These are phyloP conservation scores for Spea multiplicata DNA, from an alignment of 2,113 vertebrate species.

Conservation along the genomic window DNA sequence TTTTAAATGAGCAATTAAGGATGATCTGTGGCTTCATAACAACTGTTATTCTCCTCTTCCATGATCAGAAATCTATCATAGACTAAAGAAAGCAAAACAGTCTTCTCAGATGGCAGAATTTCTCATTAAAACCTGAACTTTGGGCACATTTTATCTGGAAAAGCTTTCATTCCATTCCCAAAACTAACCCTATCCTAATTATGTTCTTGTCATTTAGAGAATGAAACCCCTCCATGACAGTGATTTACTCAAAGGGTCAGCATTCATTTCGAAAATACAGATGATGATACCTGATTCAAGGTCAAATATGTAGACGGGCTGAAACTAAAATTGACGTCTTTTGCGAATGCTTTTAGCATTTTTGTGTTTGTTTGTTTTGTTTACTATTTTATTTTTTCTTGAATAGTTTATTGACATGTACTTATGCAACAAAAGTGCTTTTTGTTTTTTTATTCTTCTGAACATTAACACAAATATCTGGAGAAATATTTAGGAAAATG, in stretches of 20 bases:
- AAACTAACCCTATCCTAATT: conserved; percentile 52
- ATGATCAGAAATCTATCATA: conserved; percentile 37
- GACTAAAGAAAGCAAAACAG: conserved; percentile 26
- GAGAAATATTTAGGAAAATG: no score
- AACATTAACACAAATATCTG: no score
- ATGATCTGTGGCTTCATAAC: conserved; percentile 35
- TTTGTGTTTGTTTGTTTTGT: no score
- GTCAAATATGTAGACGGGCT: conserved; percentile 12
- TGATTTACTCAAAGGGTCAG: conserved; percentile 45
- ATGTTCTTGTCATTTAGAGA: conserved; percentile 51
- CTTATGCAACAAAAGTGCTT: no score
- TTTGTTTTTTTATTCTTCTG: no score
- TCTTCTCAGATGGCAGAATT: conserved; percentile 44
- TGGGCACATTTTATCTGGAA: conserved; percentile 33
- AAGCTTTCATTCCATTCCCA: conserved; percentile 52
- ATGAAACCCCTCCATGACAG: conserved; percentile 48
- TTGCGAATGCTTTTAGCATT: no score
- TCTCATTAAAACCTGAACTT: conserved; percentile 57
- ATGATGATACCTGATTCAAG: no score
- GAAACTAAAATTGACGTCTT: not conserved
- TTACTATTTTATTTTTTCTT: no score
- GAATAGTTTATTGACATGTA: no score
- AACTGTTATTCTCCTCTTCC: conserved; percentile 6
- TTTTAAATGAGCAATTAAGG: conserved; percentile 35
- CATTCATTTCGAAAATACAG: conserved; percentile 27